Conservation (phyloP, 2,888 invertebrate species). For the Ecliptopera silaceata region DNA sequence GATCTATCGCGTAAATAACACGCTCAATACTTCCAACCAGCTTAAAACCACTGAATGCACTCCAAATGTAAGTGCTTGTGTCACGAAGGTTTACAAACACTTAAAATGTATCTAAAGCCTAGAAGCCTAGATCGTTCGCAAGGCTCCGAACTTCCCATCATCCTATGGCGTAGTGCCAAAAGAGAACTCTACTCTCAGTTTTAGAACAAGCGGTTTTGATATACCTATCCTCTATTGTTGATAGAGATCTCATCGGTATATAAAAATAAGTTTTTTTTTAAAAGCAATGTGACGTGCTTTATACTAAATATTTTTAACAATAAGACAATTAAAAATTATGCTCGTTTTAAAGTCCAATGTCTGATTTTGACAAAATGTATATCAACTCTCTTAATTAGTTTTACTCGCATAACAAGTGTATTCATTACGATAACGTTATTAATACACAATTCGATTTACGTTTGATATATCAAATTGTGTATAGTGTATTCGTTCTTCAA, state of each 20-base stretch:
- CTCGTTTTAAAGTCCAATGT: neutral
- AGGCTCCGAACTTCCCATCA: conserved; percentile 44
- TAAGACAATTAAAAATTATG: neutral
- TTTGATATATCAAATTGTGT: too few species aligned
- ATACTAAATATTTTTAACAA: too few species aligned
- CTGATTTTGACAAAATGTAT: too few species aligned
- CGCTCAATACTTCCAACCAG: neutral
- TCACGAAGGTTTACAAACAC: conserved; percentile 13
- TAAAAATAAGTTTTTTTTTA: too few species aligned
- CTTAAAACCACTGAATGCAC: neutral
- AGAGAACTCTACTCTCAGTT: conserved; percentile 50
- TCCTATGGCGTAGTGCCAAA: conserved; percentile 55
- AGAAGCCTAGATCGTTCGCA: conserved; percentile 43
- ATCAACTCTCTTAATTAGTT: too few species aligned
- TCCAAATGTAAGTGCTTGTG: conserved; percentile 2
- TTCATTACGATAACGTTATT: too few species aligned
- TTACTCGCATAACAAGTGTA: too few species aligned
- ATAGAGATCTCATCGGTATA: too few species aligned
- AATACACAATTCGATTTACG: too few species aligned
- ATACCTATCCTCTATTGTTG: too few species aligned
- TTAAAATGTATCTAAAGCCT: conserved; percentile 46
- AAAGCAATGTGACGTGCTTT: too few species aligned
- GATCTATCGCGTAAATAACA: neutral
- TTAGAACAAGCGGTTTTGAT: conserved; percentile 38
- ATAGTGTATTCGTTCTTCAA: too few species aligned